A percentile compares a stretch with the other conserved stretches of the same genome.
Conservation (phyloP, 2,113 vertebrate genomes). For the Rousettus leschenaultii region DNA sequence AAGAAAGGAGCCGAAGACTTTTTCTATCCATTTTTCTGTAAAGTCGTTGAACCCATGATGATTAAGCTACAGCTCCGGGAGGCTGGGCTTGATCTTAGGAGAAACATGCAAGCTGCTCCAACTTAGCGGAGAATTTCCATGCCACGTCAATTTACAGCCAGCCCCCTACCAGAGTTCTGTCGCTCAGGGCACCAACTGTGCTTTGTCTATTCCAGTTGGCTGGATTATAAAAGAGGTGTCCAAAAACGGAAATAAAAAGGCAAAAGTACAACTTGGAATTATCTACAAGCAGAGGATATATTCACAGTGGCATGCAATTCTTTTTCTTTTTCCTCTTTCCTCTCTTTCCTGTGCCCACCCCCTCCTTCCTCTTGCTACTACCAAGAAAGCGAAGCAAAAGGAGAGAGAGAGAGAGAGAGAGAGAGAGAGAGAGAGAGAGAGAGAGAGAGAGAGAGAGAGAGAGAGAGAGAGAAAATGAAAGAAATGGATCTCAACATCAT, state of each 20-base stretch:
- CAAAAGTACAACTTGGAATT: slow-evolving; percentile 73
- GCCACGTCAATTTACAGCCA: slow-evolving; percentile 89
- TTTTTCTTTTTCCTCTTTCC: slow-evolving; percentile 29
- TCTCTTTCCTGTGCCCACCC: not conserved
- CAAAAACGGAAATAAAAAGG: slow-evolving; percentile 80
- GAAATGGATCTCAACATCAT: slow-evolving; percentile 73
- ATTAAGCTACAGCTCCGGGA: slow-evolving; percentile 63
- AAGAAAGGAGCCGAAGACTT: slow-evolving; percentile 19
- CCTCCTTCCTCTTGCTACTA: slow-evolving; percentile 14
- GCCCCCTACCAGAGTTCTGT: slow-evolving; percentile 82
- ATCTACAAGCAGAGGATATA: slow-evolving; percentile 75
- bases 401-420: not conserved
- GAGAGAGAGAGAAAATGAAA: not conserved
- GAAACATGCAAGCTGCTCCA: slow-evolving; percentile 74
- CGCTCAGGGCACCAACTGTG: slow-evolving; percentile 76
- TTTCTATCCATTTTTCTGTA: slow-evolving; percentile 79
- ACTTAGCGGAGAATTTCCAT: slow-evolving; percentile 85
- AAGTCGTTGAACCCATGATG: slow-evolving; percentile 16
- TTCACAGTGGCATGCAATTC: slow-evolving; percentile 53
- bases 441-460: not conserved
- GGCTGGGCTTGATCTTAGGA: slow-evolving; percentile 59
- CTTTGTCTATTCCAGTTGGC: slow-evolving; percentile 84
- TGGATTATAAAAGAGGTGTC: slow-evolving; percentile 67
- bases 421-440: not conserved
- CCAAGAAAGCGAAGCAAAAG: not conserved